A percentile compares a stretch with the other conserved stretches of the same genome.
Evolutionary conservation across 2,797 vertebrate genomes (phyloP).

Genomic region (Gobionotothen gibberifrons): DNA sequence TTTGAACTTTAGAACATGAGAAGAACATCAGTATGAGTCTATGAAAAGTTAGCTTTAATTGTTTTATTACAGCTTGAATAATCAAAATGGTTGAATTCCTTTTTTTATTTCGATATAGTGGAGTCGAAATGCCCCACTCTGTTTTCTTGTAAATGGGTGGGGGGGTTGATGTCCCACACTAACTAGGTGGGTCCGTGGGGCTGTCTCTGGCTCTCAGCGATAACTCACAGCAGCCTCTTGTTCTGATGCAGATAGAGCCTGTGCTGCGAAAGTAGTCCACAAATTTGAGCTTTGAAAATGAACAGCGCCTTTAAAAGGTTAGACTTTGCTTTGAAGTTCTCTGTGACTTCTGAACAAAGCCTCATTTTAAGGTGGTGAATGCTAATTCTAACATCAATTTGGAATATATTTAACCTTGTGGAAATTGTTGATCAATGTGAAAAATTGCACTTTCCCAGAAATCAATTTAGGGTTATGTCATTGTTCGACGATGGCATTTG

Average conservation of each 20-base stretch:
- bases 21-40: too few species aligned
- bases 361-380: not conserved
- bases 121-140: rapidly evolving
- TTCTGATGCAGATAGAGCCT: constrained; percentile 73
- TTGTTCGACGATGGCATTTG: not conserved
- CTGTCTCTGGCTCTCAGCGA: constrained; percentile 74
- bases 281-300: not conserved
- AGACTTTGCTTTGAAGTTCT: not conserved
- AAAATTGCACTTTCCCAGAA: not conserved
- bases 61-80: too few species aligned
- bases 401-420: too few species aligned
- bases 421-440: not conserved
- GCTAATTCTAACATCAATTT: not conserved
- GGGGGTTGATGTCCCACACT: not conserved
- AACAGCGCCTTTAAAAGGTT: not conserved
- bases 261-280: not conserved
- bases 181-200: constrained; percentile 74
- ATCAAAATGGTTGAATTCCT: too few species aligned
- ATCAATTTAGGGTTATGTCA: constrained; percentile 1
- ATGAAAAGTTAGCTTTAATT: too few species aligned
- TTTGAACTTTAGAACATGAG: too few species aligned
- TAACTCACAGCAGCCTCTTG: constrained; percentile 72
- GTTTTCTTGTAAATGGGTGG: not conserved
- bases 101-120: too few species aligned
- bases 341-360: not conserved